phyloP scores from a whole-genome alignment of 2,888 invertebrate genomes.

The Clusia tigrina region DNA sequence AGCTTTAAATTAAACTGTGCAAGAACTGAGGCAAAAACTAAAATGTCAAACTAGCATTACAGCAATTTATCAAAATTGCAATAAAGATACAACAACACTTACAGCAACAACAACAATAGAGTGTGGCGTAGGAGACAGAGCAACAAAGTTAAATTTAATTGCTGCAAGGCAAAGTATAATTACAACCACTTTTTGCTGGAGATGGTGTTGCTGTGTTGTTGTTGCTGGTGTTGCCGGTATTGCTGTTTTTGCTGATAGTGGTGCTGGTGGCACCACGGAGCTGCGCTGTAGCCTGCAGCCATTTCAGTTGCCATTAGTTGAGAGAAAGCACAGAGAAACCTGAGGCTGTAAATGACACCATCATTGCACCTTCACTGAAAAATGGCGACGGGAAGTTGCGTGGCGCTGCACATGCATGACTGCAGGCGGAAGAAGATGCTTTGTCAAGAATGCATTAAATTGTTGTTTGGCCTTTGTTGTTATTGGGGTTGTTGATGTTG shows the following conservation, averaged over 20 bases:
- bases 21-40: neutral
- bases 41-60: neutral
- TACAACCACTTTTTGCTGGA: too few species aligned
- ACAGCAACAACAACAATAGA: slow-evolving; percentile 13
- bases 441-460: neutral
- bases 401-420: neutral
- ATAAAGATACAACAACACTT: slow-evolving; percentile 10
- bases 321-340: neutral
- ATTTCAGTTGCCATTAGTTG: slow-evolving; percentile 11
- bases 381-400: neutral
- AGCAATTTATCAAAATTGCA: slow-evolving; percentile 17
- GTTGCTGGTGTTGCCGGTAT: slow-evolving; percentile 12
- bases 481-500: neutral
- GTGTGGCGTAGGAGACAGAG: neutral
- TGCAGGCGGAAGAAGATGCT: neutral
- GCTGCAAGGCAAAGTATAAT: slow-evolving; percentile 24
- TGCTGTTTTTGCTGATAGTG: neutral
- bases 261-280: too few species aligned
- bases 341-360: neutral
- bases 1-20: neutral
- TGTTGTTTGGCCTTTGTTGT: too few species aligned
- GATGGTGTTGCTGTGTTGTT: slow-evolving; percentile 9
- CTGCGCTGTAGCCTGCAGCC: too few species aligned
- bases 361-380: slow-evolving; percentile 3
- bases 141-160: slow-evolving; percentile 31